Percentiles rank a stretch among this genome's conserved stretches.
phyloP scores from a whole-genome alignment of 2,888 invertebrate genomes.

The Pristionchus mayeri region DNA sequence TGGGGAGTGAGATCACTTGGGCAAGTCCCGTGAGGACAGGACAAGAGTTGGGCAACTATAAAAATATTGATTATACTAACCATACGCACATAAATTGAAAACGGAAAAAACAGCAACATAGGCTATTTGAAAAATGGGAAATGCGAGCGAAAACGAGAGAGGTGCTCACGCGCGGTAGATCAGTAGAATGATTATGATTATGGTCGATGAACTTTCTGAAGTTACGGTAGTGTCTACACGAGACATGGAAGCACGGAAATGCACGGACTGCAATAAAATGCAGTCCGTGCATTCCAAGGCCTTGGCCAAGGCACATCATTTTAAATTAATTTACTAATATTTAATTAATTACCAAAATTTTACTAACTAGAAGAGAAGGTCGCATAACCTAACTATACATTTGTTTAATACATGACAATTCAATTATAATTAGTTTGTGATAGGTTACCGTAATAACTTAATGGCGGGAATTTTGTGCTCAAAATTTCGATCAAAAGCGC shows the following conservation, averaged over 20 bases:
- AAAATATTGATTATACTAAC: too few relatives aligned
- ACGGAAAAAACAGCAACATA: neutral
- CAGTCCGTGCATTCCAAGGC: too few relatives aligned
- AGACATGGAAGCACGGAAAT: neutral
- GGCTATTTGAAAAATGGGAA: neutral
- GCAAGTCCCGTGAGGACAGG: slow-evolving; percentile 30
- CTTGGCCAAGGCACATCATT: too few relatives aligned
- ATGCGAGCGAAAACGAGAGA: neutral
- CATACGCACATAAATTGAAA: too few relatives aligned
- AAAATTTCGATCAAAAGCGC: neutral
- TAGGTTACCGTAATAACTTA: neutral
- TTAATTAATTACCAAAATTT: too few relatives aligned
- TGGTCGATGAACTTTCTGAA: neutral
- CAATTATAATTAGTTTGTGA: neutral
- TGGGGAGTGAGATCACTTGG: neutral
- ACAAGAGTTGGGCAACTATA: neutral
- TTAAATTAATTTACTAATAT: too few relatives aligned
- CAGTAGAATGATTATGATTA: neutral
- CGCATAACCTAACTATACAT: too few relatives aligned
- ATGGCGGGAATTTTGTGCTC: neutral
- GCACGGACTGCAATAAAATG: too few relatives aligned
- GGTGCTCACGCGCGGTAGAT: slow-evolving; percentile 41
- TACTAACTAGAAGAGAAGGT: too few relatives aligned
- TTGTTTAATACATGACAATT: too few relatives aligned
- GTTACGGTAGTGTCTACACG: neutral